phyloP scores from a whole-genome alignment of 2,888 invertebrate species.

The Alviniconcha strummeri region DNA sequence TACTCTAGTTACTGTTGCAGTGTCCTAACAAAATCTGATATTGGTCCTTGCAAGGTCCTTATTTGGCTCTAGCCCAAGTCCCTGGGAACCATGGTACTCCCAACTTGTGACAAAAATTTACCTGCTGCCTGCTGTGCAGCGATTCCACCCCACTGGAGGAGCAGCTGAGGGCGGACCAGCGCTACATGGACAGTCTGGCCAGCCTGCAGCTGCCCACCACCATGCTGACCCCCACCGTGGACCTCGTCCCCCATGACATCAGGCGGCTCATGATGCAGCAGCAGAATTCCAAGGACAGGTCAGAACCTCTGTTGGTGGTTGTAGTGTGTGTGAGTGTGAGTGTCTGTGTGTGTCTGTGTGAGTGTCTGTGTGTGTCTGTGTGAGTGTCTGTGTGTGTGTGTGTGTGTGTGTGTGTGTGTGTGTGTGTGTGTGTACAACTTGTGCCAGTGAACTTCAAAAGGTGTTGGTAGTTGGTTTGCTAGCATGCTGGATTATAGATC shows the following conservation, averaged over 20 bases:
- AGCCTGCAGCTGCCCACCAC: constrained; percentile 50
- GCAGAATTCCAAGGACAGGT: constrained; percentile 25
- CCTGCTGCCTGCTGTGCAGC: constrained; percentile 37
- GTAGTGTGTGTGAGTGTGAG: not conserved
- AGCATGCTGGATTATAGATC: too few species aligned
- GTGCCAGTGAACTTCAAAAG: not conserved
- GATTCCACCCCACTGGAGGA: constrained; percentile 53
- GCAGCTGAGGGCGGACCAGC: constrained; percentile 54
- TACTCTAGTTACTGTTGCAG: too few species aligned
- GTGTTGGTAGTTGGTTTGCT: not conserved
- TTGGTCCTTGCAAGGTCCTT: too few species aligned
- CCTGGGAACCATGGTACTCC: too few species aligned
- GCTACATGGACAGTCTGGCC: constrained; percentile 54
- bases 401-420: not conserved
- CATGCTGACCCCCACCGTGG: constrained; percentile 49
- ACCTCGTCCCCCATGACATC: constrained; percentile 63
- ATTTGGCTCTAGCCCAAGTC: too few species aligned
- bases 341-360: not conserved
- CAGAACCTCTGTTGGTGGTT: not conserved
- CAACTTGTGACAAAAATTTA: too few species aligned
- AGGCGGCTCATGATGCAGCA: constrained; percentile 45
- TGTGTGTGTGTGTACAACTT: not conserved
- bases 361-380: not conserved
- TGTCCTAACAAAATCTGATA: too few species aligned
- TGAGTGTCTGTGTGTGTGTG: not conserved